These are phyloP conservation scores for Hylaeus anthracinus DNA, from an alignment of 1,140 invertebrate species.

Conservation along the genomic window DNA sequence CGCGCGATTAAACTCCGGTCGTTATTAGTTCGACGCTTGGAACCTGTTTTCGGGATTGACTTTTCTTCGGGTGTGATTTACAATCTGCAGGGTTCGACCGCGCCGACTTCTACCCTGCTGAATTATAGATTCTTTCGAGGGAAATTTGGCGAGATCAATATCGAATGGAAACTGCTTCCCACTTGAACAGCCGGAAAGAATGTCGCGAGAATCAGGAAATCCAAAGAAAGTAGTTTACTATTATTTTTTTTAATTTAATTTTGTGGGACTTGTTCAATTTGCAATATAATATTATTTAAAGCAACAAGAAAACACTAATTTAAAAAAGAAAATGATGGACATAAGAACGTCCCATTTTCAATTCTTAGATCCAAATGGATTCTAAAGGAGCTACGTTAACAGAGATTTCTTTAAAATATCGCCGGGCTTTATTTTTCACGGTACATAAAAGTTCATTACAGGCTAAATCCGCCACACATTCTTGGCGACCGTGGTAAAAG, in stretches of 20 bases:
- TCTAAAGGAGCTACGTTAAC: neutral
- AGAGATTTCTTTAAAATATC: neutral
- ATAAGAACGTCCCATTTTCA: no score
- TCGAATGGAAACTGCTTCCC: neutral
- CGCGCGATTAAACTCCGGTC: constrained; percentile 38
- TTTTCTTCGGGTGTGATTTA: constrained; percentile 20
- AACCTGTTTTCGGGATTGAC: constrained; percentile 29
- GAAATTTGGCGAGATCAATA: neutral
- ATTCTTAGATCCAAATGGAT: no score
- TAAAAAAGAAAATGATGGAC: no score
- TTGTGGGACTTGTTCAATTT: no score
- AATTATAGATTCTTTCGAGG: neutral
- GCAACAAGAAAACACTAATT: no score
- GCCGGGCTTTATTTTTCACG: neutral
- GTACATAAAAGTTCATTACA: constrained; percentile 23
- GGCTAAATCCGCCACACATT: neutral
- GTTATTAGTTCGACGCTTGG: constrained; percentile 21
- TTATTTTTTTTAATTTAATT: no score
- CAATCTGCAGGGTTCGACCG: neutral
- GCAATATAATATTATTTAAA: no score
- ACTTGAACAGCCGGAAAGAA: neutral
- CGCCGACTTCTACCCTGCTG: neutral
- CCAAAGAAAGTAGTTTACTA: no score
- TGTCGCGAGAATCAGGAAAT: neutral
- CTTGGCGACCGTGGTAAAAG: constrained; percentile 1